Evolutionary conservation across 2,888 invertebrate genomes (phyloP).

Genomic region (Nephrotoma guestfalica): DNA sequence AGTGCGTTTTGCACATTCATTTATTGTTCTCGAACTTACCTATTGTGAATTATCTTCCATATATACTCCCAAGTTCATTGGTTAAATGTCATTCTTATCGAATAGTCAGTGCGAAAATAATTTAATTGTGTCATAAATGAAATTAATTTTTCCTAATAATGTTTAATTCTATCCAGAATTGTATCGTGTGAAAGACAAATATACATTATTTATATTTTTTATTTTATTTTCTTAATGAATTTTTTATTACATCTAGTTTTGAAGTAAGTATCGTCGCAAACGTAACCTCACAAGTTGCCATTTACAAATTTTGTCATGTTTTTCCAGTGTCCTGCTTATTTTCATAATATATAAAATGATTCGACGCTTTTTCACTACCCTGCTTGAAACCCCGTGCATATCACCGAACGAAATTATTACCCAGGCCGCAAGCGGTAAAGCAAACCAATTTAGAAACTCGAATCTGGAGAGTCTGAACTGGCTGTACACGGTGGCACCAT

Average conservation of each 20-base stretch:
- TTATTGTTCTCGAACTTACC: no score
- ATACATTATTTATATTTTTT: not conserved
- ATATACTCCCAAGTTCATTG: not conserved
- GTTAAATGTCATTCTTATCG: not conserved
- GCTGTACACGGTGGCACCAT: constrained; percentile 46
- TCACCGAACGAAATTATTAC: constrained; percentile 13
- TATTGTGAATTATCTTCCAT: not conserved
- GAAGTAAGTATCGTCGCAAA: not conserved
- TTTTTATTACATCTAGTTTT: not conserved
- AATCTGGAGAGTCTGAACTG: constrained; percentile 43
- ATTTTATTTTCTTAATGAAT: not conserved
- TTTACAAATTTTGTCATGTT: not conserved
- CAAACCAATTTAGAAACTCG: constrained; percentile 7
- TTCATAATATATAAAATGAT: constrained; percentile 13
- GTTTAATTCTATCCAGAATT: not conserved
- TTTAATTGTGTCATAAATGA: not conserved
- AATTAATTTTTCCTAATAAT: not conserved
- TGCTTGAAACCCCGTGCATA: constrained; percentile 21
- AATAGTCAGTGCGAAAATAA: not conserved
- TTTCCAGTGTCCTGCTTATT: not conserved
- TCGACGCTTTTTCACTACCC: constrained; percentile 26
- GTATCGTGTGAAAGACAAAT: not conserved
- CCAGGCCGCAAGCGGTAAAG: not conserved
- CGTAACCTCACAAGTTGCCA: not conserved
- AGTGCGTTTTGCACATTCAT: no score